Evolutionary conservation across 2,888 invertebrate species (phyloP), one percentile per base, ranked within the genome.

Genomic region (Melanostoma mellinum): DNA sequence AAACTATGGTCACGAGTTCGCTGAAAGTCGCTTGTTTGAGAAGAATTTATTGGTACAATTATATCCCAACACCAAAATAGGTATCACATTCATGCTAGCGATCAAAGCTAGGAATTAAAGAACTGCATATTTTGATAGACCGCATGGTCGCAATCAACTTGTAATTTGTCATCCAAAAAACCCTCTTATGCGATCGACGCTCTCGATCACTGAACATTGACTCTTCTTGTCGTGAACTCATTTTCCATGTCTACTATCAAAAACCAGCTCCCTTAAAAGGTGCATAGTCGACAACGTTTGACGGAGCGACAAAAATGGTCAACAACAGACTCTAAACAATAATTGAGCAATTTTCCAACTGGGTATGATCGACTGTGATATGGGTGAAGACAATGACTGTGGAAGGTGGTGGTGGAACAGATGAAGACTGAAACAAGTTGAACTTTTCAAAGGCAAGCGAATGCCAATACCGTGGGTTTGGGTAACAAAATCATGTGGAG

Each of bases 81-180:
- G 78, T 53, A 46, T 32, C 35, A 60, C 46, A 48, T 8, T 63
- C 55, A 38, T 10, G 58, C 38, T 58, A 40, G 3, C 38, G 48
- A 67, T 61, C 36, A 10, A 58, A 67, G 46, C 58, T 5, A 32
- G 9, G 30, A 38, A 5, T 38, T 52, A 2, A 4, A 33, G 52
- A 52, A 33, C 32, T 52, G 53, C 63, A 42, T 48, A 63, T 60
- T 69, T 33, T 42, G 61, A 69, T 71, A n/a, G n/a, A 36, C 33
- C 30, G 48, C 60, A 74, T 65, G 74, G 68, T 63, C 68, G 68
- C 75, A 69, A 65, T 78, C 68, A 48, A 46, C 73, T 48, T 58
- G 63, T 74, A 82, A 82, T 82, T 82, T 82, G 82, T 82, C 82
- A 82, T 63, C 78, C 73, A n/a, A 44, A 38, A 76, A 38, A 38